Evolutionary conservation across 2,113 vertebrate genomes (phyloP), one percentile per base, ranked within the genome.

Genomic region (Echinops telfairi): DNA sequence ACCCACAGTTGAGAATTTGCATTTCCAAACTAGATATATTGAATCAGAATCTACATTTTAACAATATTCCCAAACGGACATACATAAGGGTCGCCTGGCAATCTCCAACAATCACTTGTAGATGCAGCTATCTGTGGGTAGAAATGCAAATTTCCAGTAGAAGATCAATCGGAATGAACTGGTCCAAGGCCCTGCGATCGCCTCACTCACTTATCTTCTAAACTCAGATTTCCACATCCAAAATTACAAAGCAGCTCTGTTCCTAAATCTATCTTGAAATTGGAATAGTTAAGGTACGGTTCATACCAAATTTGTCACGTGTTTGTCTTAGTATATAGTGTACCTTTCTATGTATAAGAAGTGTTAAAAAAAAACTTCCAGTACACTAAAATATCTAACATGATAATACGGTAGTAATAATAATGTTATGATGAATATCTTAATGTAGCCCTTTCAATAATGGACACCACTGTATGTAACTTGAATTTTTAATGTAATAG

Each of bases 121-220:
- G 62, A 27, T 64, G 14, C 22, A 25, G 62, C 22, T 64, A 64
- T 25, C 62, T 64, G 23, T 53, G 62, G 23, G 62, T 25, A 25
- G 23, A 64, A 64, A 27, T 25, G 62, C 62, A 64, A 64, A 64
- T 64, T 64, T 17, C 23, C 62, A 23, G 22, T 23, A 25, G 23
- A 17, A 53, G 6, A 17, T 64, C 62, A 64, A 64, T 23, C 23
- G 7, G 62, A 64, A 25, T 64, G 62, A 64, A 64, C 62, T 27
- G 62, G 62, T 64, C 11, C 27, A 31, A 29, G 31, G 66, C 66
- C 64, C 66, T 31, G 27, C 64, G 31, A 68, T 68, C 29, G 2
- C 66, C 64, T 83, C 53, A 36, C 33, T 82, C 78, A 82, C 58
- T 73, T 66, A 73, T 47, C 70, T 90, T 92, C 73, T 77, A 89